Evolutionary conservation across 1,140 invertebrate species (phyloP).

Genomic region (Dinoponera quadriceps): DNA sequence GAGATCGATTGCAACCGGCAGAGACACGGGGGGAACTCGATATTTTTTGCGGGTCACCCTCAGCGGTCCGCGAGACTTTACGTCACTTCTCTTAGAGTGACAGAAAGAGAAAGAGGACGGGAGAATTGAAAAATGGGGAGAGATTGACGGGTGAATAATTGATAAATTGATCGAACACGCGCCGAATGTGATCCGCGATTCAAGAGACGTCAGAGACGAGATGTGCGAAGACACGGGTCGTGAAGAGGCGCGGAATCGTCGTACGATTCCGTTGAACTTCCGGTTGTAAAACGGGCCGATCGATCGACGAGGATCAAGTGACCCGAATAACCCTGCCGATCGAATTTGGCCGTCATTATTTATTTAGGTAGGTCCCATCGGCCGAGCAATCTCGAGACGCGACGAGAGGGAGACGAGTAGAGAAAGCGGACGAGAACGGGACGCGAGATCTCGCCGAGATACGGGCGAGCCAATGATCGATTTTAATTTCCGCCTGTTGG

Average conservation of each 20-base stretch:
- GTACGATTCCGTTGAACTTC: conserved; percentile 63
- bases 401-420: conserved; percentile 14
- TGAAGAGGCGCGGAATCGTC: background rate
- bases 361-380: conserved; percentile 64
- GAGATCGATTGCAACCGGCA: background rate
- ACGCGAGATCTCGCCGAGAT: conserved; percentile 54
- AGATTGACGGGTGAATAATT: too few species aligned
- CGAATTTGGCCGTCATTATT: conserved; percentile 71
- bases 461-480: conserved; percentile 72
- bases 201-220: background rate
- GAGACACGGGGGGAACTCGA: background rate
- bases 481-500: conserved; percentile 74
- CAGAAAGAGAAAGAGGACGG: too few species aligned
- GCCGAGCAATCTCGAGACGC: conserved; percentile 38
- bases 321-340: conserved; percentile 73
- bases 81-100: background rate
- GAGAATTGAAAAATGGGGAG: too few species aligned
- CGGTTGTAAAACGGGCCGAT: conserved; percentile 67
- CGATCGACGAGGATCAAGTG: conserved; percentile 62
- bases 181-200: background rate
- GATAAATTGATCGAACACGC: too few species aligned
- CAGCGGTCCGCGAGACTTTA: background rate
- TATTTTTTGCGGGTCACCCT: background rate
- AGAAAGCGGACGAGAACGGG: background rate
- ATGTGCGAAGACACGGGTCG: background rate